Percentiles rank a stretch among this genome's conserved stretches.
phyloP scores from a whole-genome alignment of 2,888 invertebrate species.

The Lamellibrachia columna region DNA sequence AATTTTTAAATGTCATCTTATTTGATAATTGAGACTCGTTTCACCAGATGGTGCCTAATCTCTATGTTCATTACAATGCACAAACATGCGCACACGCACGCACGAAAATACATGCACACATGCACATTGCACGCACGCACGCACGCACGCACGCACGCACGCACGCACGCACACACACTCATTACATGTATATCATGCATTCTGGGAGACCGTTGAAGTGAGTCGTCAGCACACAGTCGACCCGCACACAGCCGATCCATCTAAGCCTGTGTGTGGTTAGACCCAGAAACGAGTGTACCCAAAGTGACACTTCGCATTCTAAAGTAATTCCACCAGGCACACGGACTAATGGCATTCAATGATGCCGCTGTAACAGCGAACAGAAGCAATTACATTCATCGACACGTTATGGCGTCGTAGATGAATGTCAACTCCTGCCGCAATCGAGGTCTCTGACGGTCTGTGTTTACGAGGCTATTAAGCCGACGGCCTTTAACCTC shows the following conservation, averaged over 20 bases:
- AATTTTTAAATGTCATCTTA: neutral
- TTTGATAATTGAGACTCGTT: neutral
- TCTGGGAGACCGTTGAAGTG: neutral
- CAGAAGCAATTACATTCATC: neutral
- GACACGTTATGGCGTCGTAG: neutral
- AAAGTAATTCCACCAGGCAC: neutral
- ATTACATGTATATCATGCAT: neutral
- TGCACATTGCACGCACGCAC: neutral
- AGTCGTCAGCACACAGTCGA: too few species aligned
- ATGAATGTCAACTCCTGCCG: neutral
- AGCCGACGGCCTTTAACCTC: neutral
- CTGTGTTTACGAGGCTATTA: neutral
- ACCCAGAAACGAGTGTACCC: neutral
- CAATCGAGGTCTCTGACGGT: neutral
- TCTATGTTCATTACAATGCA: neutral
- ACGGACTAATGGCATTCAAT: neutral
- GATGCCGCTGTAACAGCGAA: neutral
- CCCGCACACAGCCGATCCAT: too few species aligned
- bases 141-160: neutral
- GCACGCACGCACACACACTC: neutral
- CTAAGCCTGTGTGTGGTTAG: neutral
- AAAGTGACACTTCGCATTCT: neutral
- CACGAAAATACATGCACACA: too few species aligned
- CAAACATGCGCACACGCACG: neutral
- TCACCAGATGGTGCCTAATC: neutral